A percentile compares a stretch with the other conserved stretches of the same genome.
These are phyloP conservation scores for Lateolabrax maculatus DNA, from an alignment of 2,797 vertebrate species.

Conservation along the genomic window DNA sequence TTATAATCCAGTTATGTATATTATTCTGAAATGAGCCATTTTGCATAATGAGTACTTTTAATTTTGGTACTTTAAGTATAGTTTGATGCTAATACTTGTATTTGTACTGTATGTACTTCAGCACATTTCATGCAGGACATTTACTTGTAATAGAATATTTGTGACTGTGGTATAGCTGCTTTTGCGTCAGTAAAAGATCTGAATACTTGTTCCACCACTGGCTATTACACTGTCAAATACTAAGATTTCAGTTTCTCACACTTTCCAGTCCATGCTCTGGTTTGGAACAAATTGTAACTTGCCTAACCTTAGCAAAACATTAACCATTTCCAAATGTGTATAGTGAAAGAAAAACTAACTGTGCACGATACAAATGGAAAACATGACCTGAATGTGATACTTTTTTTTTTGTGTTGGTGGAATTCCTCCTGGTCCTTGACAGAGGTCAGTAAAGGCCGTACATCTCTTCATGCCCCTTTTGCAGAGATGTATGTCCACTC, in stretches of 20 bases:
- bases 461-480: background rate
- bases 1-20: no score
- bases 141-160: no score
- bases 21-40: no score
- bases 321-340: background rate
- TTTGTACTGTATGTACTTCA: no score
- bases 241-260: background rate
- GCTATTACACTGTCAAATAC: background rate
- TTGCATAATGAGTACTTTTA: no score
- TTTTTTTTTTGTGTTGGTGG: background rate
- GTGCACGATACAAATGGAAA: background rate
- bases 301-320: background rate
- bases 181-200: no score
- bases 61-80: no score
- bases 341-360: background rate
- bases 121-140: no score
- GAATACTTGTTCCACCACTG: no score
- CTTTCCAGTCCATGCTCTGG: background rate
- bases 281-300: background rate
- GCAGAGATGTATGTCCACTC: background rate
- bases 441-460: background rate
- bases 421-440: background rate
- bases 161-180: no score
- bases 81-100: no score
- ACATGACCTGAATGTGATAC: background rate